Evolutionary conservation across 2,888 invertebrate species (phyloP).

Genomic region (Oegoconia quadripuncta): DNA sequence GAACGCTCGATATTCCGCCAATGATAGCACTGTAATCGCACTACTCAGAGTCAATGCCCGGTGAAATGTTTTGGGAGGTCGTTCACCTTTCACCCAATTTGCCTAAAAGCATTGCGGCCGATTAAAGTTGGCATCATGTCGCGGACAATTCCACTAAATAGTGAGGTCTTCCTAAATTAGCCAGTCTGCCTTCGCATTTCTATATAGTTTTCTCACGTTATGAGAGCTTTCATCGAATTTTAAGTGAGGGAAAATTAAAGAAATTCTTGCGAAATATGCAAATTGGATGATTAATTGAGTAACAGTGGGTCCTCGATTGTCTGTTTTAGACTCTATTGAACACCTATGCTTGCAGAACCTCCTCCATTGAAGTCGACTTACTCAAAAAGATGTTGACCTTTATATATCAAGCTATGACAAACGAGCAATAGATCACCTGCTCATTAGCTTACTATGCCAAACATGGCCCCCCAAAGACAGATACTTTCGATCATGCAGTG

Average conservation of each 20-base stretch:
- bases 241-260: conserved; percentile 5
- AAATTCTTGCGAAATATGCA: too few species aligned
- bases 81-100: conserved; percentile 71
- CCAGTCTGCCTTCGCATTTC: conserved; percentile 26
- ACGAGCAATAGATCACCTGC: too few species aligned
- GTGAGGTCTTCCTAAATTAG: conserved; percentile 26
- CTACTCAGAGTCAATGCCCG: conserved; percentile 53
- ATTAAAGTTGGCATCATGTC: conserved; percentile 36
- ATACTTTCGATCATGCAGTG: too few species aligned
- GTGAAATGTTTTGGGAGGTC: conserved; percentile 56
- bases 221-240: neutral
- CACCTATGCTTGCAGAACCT: too few species aligned
- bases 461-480: too few species aligned
- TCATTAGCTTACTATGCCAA: too few species aligned
- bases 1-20: conserved; percentile 55
- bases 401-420: too few species aligned
- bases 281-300: too few species aligned
- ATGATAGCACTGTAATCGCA: conserved; percentile 57
- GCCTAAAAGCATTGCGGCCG: conserved; percentile 48
- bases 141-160: conserved; percentile 23
- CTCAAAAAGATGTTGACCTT: too few species aligned
- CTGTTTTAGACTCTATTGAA: too few species aligned
- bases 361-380: too few species aligned
- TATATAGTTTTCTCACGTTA: conserved; percentile 5
- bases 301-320: too few species aligned